phyloP scores from a whole-genome alignment of 1,140 invertebrate species.

The Coenobita brevimanus region DNA sequence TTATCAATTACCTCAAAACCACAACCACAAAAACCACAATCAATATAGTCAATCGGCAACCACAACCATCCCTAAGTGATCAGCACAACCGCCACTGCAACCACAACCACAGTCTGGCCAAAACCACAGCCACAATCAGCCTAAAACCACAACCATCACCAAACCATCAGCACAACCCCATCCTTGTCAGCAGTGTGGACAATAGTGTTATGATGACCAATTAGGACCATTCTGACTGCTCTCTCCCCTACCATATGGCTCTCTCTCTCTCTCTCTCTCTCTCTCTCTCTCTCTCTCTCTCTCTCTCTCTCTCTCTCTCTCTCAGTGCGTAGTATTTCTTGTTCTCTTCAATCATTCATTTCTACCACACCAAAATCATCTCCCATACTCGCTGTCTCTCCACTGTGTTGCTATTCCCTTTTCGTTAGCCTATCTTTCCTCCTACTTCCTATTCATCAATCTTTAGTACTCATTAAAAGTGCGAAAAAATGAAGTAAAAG shows the following conservation, averaged over 20 bases:
- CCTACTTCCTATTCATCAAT: too few species aligned
- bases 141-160: background rate
- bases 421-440: background rate
- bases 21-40: background rate
- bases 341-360: too few species aligned
- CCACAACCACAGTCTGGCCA: background rate
- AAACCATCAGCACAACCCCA: background rate
- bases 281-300: background rate
- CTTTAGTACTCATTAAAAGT: too few species aligned
- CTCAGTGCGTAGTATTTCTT: too few species aligned
- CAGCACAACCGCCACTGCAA: background rate
- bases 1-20: background rate
- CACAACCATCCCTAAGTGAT: background rate
- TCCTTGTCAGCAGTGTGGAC: background rate
- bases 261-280: too few species aligned
- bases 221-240: background rate
- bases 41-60: background rate
- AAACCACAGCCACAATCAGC: background rate
- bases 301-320: slow-evolving; percentile 11
- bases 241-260: too few species aligned
- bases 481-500: too few species aligned
- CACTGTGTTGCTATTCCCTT: background rate
- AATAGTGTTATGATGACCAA: slow-evolving; percentile 24
- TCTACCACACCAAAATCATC: background rate
- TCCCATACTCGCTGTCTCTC: too few species aligned